Base-by-base conservation (phyloP, 2,888 invertebrate genomes). In the Callyntrura guangdongensis region DNA sequence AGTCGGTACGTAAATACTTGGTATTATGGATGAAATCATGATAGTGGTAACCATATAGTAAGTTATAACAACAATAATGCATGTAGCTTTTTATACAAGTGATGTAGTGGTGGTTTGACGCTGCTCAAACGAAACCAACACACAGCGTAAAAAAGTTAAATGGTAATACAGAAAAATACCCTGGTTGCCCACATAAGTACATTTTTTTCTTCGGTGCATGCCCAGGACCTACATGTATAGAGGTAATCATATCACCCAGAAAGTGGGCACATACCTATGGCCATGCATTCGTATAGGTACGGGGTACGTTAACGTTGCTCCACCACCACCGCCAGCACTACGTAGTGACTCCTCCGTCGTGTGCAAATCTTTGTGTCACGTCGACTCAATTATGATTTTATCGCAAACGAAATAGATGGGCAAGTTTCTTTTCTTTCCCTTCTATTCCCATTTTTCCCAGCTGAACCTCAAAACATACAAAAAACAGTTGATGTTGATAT, bases 321-420 rank as follows among this genome's bases (percentile, higher is more conserved):
- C 79, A 27, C 77, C 49, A 53, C 25, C 77, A 27, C 81, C 81
- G 61, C 27, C 45, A 45, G n/a, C 36, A 56, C 9, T 25, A 45
- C 9, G 45, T 53, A 67, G 74, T 90, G 90, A 90, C 90, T 90
- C 83, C 86, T 90, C 91, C 91, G 82, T 90, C 92, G 92, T 94
- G 94, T 93, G 94, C 94, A 94, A 94, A 94, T 94, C 94, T 94
- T 93, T 93, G 93, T 94, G 93, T 93, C 94, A 94, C 93, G 92
- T 92, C 92, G 93, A 94, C 93, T 94, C 94, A 94, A 94, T 94
- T 94, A 93, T 93, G 93, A 93, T 94, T 93, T 94, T 94, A 93
- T 93, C 93, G 93, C 92, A 85, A 87, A 86, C 90, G 93, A 93
- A 94, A 94, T 94, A 94, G 94, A 94, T 94, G 94, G 94, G 93